phyloP scores from a whole-genome alignment of 2,797 vertebrate genomes.

The Acanthurus tractus region DNA sequence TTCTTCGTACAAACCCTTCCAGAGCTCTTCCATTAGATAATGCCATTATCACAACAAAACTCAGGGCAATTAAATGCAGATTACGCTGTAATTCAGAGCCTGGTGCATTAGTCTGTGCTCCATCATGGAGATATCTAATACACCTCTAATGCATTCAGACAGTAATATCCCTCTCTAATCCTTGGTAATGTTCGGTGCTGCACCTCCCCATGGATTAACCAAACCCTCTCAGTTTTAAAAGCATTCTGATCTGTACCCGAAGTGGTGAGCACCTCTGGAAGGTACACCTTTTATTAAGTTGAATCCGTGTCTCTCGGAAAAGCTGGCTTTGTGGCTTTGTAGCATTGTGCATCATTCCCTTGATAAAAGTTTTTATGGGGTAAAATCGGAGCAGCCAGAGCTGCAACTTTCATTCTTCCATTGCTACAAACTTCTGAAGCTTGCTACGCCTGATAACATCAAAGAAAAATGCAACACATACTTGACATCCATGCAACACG shows the following conservation, averaged over 20 bases:
- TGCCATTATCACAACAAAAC: constrained; percentile 80
- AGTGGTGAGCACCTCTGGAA: constrained; percentile 57
- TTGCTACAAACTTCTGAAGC: background rate
- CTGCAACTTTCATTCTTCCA: background rate
- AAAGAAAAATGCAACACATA: background rate
- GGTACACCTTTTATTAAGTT: constrained; percentile 59
- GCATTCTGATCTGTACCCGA: constrained; percentile 71
- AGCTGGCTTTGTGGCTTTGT: constrained; percentile 31
- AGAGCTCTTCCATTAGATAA: constrained; percentile 80
- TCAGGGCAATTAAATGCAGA: constrained; percentile 83
- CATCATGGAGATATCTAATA: constrained; percentile 80
- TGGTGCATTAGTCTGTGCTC: constrained; percentile 80
- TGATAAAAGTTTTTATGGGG: constrained; percentile 6
- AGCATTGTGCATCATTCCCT: constrained; percentile 24
- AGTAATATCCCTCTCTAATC: constrained; percentile 82
- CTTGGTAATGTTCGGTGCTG: constrained; percentile 75
- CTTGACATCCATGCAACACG: background rate
- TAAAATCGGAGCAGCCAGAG: constrained; percentile 20
- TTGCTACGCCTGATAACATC: background rate
- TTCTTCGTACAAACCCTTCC: constrained; percentile 58
- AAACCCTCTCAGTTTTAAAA: constrained; percentile 80
- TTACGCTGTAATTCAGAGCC: constrained; percentile 76
- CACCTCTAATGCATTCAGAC: constrained; percentile 83
- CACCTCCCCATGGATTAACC: constrained; percentile 78
- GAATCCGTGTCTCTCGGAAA: constrained; percentile 36